These are phyloP conservation scores for Andricus grossulariae DNA, from an alignment of 1,140 invertebrate species.

Conservation along the genomic window DNA sequence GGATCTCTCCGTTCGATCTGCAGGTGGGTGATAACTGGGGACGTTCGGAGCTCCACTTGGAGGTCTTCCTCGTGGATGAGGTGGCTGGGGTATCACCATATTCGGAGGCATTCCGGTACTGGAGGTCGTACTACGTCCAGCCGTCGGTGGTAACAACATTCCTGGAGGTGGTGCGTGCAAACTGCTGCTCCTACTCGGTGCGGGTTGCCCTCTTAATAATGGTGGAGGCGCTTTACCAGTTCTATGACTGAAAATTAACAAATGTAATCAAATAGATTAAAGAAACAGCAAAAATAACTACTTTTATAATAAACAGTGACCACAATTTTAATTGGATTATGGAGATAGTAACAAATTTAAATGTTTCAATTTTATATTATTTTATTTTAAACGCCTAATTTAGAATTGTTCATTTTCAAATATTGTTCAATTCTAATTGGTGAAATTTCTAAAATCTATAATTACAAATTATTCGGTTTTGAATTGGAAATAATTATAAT, in stretches of 20 bases:
- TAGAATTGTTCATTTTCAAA: not conserved
- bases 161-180: slow-evolving; percentile 77
- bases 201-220: slow-evolving; percentile 68
- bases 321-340: too few species aligned
- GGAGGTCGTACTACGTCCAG: slow-evolving; percentile 73
- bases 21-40: slow-evolving; percentile 71
- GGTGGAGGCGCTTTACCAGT: slow-evolving; percentile 71
- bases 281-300: too few species aligned
- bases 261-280: slow-evolving; percentile 7
- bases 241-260: slow-evolving; percentile 62
- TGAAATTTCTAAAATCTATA: too few species aligned
- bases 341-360: too few species aligned
- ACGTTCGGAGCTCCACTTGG: slow-evolving; percentile 64
- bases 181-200: slow-evolving; percentile 71
- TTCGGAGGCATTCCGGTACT: slow-evolving; percentile 77
- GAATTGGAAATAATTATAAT: too few species aligned
- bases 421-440: not conserved
- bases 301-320: too few species aligned
- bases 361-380: too few species aligned
- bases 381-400: too few species aligned
- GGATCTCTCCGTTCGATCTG: slow-evolving; percentile 72
- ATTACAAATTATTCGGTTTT: too few species aligned
- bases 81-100: slow-evolving; percentile 79
- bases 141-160: slow-evolving; percentile 77
- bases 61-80: slow-evolving; percentile 72